These are phyloP conservation scores for Parazoanthus swiftii DNA, from an alignment of 92 coral and sea anemone genomes.

Conservation along the genomic window DNA sequence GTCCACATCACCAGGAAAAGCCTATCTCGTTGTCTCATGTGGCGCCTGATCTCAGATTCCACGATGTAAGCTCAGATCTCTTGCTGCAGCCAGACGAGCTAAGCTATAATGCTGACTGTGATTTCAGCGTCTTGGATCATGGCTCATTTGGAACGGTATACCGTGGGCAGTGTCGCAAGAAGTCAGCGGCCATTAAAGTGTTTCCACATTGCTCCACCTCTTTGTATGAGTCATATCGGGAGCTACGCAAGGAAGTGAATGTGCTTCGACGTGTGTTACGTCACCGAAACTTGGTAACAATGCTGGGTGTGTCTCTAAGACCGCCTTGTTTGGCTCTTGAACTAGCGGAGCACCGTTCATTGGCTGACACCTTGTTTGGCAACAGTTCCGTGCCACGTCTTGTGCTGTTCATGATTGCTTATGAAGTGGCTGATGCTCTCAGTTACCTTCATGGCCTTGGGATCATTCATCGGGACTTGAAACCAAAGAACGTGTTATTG, in stretches of 20 bases:
- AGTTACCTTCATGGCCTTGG: conserved; percentile 53
- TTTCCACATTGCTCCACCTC: neutral
- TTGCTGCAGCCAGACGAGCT: conserved; percentile 37
- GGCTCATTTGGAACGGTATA: conserved; percentile 67
- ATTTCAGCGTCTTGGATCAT: conserved; percentile 22
- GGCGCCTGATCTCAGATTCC: conserved; percentile 51
- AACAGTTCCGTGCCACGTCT: conserved; percentile 49
- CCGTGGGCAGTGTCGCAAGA: conserved; percentile 45
- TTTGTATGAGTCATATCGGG: conserved; percentile 55
- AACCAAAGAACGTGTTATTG: conserved; percentile 65
- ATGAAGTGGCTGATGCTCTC: conserved; percentile 66
- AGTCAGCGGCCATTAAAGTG: conserved; percentile 45
- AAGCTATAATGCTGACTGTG: conserved; percentile 25
- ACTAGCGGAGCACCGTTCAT: conserved; percentile 56
- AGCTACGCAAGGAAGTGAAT: conserved; percentile 70
- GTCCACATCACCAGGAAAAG: conserved; percentile 48
- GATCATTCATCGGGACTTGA: conserved; percentile 69
- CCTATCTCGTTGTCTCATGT: conserved; percentile 25
- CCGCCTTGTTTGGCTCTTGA: conserved; percentile 68
- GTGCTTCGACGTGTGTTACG: conserved; percentile 63
- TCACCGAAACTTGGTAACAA: conserved; percentile 60
- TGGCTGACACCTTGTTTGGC: conserved; percentile 54
- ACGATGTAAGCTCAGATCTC: conserved; percentile 43
- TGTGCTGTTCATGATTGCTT: conserved; percentile 54
- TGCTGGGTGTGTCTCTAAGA: conserved; percentile 63